Conservation (phyloP, 2,797 vertebrate species). For the Brotula barbata region DNA sequence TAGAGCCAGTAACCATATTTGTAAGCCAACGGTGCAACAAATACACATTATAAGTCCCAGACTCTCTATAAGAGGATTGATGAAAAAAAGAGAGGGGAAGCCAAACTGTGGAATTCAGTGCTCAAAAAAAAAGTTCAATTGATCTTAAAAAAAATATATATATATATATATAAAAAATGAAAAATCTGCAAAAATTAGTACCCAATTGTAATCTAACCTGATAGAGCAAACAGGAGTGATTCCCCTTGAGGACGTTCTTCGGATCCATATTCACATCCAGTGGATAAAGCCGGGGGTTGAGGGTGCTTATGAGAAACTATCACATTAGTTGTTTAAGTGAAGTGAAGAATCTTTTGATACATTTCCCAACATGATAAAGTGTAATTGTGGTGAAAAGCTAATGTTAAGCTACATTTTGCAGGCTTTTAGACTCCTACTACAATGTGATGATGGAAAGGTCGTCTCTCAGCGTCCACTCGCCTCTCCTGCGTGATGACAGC, state of each 20-base stretch:
- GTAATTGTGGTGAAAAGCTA: slow-evolving; percentile 70
- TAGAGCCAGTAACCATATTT: no score
- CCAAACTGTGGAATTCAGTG: no score
- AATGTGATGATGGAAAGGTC: slow-evolving; percentile 72
- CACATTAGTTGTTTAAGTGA: slow-evolving; percentile 48
- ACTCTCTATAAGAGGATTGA: no score
- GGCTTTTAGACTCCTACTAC: slow-evolving; percentile 67
- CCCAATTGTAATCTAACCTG: slow-evolving; percentile 18
- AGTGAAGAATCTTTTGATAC: slow-evolving; percentile 63
- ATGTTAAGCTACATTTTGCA: slow-evolving; percentile 59
- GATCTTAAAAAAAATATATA: neutral
- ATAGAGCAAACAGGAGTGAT: slow-evolving; percentile 33
- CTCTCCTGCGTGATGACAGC: slow-evolving; percentile 58
- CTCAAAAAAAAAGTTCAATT: no score
- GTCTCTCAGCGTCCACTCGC: slow-evolving; percentile 49
- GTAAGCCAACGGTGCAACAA: no score
- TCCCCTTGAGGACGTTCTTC: slow-evolving; percentile 19
- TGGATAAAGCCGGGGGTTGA: slow-evolving; percentile 70
- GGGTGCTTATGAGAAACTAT: slow-evolving; percentile 59
- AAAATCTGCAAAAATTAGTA: slow-evolving; percentile 14
- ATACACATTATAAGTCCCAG: no score
- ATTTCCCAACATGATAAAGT: slow-evolving; percentile 65
- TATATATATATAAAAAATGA: neutral
- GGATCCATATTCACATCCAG: slow-evolving; percentile 55
- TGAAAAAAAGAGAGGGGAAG: no score